Percentiles rank a stretch among this genome's conserved stretches.
phyloP scores from a whole-genome alignment of 2,113 vertebrate genomes.

The Bagarius yarrelli region DNA sequence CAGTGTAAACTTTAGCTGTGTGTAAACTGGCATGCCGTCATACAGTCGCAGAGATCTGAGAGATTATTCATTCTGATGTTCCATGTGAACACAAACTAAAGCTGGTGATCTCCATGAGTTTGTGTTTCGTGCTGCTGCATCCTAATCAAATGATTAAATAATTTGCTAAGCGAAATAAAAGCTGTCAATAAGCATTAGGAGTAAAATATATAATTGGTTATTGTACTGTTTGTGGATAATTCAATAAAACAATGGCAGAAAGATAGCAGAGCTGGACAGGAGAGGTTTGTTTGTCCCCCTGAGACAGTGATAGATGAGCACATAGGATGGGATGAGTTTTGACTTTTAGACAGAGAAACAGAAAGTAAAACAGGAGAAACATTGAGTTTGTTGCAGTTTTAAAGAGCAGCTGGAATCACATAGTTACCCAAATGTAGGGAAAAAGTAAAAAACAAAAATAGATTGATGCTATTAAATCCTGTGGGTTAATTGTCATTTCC shows the following conservation, averaged over 20 bases:
- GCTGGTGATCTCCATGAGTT: background rate
- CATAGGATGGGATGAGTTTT: slow-evolving; percentile 49
- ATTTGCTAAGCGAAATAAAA: background rate
- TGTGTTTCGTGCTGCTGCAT: background rate
- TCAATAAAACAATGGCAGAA: background rate
- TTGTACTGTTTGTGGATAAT: background rate
- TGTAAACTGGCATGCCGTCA: background rate
- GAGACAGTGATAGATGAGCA: slow-evolving; percentile 37
- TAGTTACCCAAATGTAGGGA: background rate
- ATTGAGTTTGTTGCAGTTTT: slow-evolving; percentile 5
- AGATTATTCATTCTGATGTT: background rate
- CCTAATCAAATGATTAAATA: background rate
- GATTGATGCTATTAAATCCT: background rate
- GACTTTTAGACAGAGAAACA: slow-evolving; percentile 40
- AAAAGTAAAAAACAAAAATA: background rate
- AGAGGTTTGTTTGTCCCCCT: slow-evolving; percentile 29
- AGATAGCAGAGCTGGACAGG: slow-evolving; percentile 33
- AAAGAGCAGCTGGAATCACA: slow-evolving; percentile 4
- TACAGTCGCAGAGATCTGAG: no score
- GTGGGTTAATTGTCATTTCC: background rate
- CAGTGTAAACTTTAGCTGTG: background rate
- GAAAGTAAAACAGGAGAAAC: slow-evolving; percentile 36
- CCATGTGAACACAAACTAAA: background rate
- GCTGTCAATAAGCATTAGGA: background rate
- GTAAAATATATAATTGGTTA: background rate